Conservation (phyloP, 2,797 vertebrate genomes). For the Channallabes apus region DNA sequence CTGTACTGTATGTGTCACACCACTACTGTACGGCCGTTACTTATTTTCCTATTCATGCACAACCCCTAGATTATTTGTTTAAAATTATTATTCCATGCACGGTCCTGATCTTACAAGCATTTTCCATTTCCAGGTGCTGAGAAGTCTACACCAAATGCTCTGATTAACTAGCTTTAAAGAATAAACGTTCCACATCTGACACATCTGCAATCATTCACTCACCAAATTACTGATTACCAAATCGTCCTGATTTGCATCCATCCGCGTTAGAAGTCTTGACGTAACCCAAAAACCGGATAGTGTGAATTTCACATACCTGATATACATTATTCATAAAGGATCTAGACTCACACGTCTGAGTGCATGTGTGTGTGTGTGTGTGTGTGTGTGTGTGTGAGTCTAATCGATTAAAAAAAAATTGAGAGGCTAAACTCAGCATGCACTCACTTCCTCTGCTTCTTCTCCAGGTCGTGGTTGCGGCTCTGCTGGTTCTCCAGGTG, state of each 20-base stretch:
- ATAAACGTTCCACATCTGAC: neutral
- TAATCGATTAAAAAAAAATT: neutral
- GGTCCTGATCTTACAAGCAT: neutral
- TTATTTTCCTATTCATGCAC: neutral
- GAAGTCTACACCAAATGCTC: neutral
- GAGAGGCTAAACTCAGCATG: neutral
- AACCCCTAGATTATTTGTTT: neutral
- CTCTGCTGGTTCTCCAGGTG: conserved; percentile 95
- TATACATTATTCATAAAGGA: neutral
- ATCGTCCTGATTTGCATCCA: neutral
- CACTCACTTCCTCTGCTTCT: conserved; percentile 93
- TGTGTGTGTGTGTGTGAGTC: neutral
- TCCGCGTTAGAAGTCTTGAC: neutral
- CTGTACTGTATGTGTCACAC: neutral
- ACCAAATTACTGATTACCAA: neutral
- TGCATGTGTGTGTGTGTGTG: neutral
- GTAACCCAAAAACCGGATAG: neutral
- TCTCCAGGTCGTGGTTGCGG: conserved; percentile 96
- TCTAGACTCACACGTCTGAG: neutral
- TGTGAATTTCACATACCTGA: neutral
- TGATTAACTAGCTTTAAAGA: neutral
- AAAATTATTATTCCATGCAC: neutral
- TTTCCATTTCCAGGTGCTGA: neutral
- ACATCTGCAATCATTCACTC: neutral
- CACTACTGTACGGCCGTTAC: neutral